Conservation (phyloP, 2,113 vertebrate species). For the Cochlearius cochlearius region DNA sequence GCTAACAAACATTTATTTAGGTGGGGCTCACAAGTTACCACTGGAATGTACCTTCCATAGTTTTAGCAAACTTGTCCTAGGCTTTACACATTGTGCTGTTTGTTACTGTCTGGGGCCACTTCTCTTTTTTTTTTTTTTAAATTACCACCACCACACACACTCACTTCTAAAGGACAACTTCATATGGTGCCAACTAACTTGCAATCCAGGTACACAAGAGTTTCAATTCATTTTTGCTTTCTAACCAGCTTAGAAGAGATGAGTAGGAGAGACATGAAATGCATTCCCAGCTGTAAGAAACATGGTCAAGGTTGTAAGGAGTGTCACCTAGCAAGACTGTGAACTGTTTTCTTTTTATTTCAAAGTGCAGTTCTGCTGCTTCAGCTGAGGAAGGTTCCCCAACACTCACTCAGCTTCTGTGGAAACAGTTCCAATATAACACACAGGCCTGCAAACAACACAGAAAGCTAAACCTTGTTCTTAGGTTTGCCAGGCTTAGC, state of each 20-base stretch:
- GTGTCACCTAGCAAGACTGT: neutral
- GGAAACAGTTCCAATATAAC: neutral
- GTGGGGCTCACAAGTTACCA: neutral
- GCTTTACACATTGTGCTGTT: neutral
- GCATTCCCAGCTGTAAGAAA: neutral
- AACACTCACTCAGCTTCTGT: neutral
- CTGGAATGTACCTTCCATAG: neutral
- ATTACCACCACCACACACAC: no score
- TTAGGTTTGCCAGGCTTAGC: neutral
- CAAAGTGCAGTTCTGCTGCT: neutral
- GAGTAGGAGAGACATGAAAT: neutral
- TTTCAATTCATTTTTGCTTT: neutral
- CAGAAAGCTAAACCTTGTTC: neutral
- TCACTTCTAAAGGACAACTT: neutral
- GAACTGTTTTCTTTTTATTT: neutral
- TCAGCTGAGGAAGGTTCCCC: neutral
- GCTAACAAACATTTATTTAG: neutral
- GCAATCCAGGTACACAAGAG: neutral
- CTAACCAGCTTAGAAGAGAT: neutral
- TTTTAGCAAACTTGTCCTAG: neutral
- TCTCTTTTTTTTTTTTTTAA: neutral
- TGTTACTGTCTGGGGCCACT: rapidly evolving
- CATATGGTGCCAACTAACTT: neutral
- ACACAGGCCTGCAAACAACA: neutral
- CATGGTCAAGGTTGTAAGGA: neutral